Conservation (phyloP, 1,140 invertebrate genomes). For the Meloidogyne exigua region DNA sequence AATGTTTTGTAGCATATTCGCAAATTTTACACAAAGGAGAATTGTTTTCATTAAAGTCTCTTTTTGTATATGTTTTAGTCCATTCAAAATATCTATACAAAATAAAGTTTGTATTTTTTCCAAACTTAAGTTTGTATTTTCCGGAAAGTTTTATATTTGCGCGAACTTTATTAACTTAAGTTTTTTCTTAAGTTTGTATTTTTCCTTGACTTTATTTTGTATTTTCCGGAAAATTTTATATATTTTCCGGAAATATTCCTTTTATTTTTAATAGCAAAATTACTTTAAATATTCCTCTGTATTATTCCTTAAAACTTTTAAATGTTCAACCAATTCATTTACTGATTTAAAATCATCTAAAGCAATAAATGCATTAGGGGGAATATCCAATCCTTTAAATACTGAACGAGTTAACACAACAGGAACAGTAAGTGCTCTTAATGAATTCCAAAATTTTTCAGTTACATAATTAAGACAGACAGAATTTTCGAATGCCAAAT, state of each 20-base stretch:
- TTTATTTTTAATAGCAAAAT: too few relatives aligned
- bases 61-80: constrained; percentile 22
- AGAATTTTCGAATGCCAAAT: constrained; percentile 73
- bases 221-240: too few relatives aligned
- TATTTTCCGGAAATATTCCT: too few relatives aligned
- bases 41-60: neutral
- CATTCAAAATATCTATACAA: constrained; percentile 17
- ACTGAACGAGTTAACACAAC: constrained; percentile 13
- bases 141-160: too few relatives aligned
- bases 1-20: neutral
- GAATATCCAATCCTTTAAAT: constrained; percentile 14
- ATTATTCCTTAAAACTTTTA: neutral
- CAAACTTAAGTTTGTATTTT: too few relatives aligned
- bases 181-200: too few relatives aligned
- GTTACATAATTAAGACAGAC: constrained; percentile 50
- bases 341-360: constrained; percentile 26
- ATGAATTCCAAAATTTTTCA: constrained; percentile 40
- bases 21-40: neutral
- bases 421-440: constrained; percentile 8
- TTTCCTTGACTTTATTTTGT: too few relatives aligned
- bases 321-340: constrained; percentile 21
- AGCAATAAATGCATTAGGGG: constrained; percentile 34
- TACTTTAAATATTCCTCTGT: neutral
- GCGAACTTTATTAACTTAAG: too few relatives aligned
- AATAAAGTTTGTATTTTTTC: too few relatives aligned